Evolutionary conservation across 2,888 invertebrate species (phyloP), one percentile per base, ranked within the genome.

Genomic region (Idaea aversata): DNA sequence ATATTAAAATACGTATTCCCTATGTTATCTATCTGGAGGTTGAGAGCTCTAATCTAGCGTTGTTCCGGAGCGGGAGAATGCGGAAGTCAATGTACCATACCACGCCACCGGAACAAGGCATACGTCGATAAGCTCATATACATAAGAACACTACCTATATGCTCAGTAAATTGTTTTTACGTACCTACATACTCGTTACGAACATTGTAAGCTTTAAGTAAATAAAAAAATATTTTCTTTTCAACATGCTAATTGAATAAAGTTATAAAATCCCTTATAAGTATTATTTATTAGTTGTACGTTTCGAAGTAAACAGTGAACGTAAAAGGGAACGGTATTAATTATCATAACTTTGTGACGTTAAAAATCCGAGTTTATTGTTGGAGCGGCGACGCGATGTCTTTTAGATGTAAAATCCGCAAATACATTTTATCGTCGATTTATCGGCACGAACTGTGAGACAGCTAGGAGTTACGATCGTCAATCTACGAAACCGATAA

Each of bases 401-500:
- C 59, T 71, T 74, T 66, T 63, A 63, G 67, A 65, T 63, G 65
- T 69, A 66, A 65, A 69, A 72, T 70, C 66, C 38, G 62, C 65
- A 64, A 66, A 66, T 70, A 72, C 68, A 67, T 69, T 74, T 74
- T 69, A 72, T 67, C 69, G 67, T 71, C 61, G 68, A 73, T 73
- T 70, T 72, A 74, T 74, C 74, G 72, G 61, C 69, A 67, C 68
- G 70, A 70, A 73, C 69, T 72, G 70, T 65, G 67, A 72, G 74
- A 74, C 73, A 72, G 72, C 73, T 72, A 74, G 68, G 73, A 74
- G 71, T 71, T 74, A 74, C 73, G 74, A 70, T 71, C 72, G 71
- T 74, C 74, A 74, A 74, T 74, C 74, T 74, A 71, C 74, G 71
- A 72, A 68, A 74, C 72, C 71, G 74, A 71, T 74, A 74, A 74